These are phyloP conservation scores for Homalodisca vitripennis DNA, from an alignment of 1,140 invertebrate species.

Conservation along the genomic window DNA sequence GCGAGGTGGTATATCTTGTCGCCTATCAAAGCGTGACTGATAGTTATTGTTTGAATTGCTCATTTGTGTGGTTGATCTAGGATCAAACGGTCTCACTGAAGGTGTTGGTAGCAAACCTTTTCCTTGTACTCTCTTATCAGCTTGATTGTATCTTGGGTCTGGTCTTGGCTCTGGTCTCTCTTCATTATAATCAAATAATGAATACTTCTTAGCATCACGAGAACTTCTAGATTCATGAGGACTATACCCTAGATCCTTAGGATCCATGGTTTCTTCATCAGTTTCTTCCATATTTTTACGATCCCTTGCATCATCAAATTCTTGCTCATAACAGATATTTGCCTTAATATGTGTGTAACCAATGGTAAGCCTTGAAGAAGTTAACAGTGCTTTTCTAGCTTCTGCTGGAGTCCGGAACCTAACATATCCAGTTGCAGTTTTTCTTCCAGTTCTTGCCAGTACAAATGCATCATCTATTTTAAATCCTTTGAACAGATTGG, in stretches of 20 bases:
- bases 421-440: conserved; percentile 59
- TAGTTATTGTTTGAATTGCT: neutral
- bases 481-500: conserved; percentile 70
- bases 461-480: conserved; percentile 61
- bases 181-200: neutral
- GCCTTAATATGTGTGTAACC: conserved; percentile 2
- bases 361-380: conserved; percentile 1
- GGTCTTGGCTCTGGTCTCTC: neutral
- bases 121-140: neutral
- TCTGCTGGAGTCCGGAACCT: conserved; percentile 71
- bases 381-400: conserved; percentile 14
- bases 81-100: neutral
- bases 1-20: neutral
- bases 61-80: neutral
- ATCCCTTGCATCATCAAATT: conserved; percentile 24
- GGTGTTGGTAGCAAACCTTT: conserved; percentile 13
- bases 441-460: conserved; percentile 47
- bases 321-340: conserved; percentile 23
- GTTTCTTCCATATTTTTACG: conserved; percentile 28
- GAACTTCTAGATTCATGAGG: neutral
- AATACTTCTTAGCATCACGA: neutral
- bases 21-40: neutral
- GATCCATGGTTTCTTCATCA: conserved; percentile 24
- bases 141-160: neutral
- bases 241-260: neutral